Base-by-base conservation (phyloP, 30 jellyfish, hydroid and myxozoan species). In the Hydractinia echinata region DNA sequence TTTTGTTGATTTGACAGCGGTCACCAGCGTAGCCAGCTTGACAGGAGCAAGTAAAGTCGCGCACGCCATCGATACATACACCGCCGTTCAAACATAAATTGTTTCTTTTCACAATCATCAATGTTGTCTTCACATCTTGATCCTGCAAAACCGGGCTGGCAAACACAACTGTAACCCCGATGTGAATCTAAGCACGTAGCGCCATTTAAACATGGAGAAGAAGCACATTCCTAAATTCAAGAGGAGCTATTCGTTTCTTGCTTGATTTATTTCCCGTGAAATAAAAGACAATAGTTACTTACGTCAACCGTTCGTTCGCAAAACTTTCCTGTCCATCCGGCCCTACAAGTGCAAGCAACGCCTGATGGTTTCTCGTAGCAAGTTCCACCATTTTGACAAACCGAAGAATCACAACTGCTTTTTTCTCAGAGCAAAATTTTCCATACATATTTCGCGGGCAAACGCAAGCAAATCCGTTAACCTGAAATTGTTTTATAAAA, bases 281-380 rank as follows among this genome's bases (percentile, higher is more conserved):
- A 30, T 30, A 30, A 4, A 72, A 72, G 39, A 14, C 61, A n/a
- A 10, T 20, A 80, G 14, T 15, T 7, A 83, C 97, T 84, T 55
- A 94, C 99, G 54, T 88, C 86, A 10, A 88, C 66, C 15, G 87
- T 85, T 88, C 90, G 56, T 77, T 94, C 99, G 76, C 99, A 94
- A 72, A 61, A 86, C 10, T 61, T 70, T 0, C 99, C 99, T 49
- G 92, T 85, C 62, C 53, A 94, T 5, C 99, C 99, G 51, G 99
- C 95, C 4, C 87, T 76, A 72, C 99, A 94, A 64, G 90, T 88
- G 82, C 99, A 94, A 5, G 78, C 70, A 76, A 83, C 79, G 8
- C 99, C 99, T 51, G 85, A 91, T 6, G 95, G 95, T n/a, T 96
- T 72, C 5, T 94, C 99, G 71, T 76, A 66, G 85, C 99, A 94